Base-by-base conservation (phyloP, 1,140 invertebrate genomes). In the Polypedilum pembai region DNA sequence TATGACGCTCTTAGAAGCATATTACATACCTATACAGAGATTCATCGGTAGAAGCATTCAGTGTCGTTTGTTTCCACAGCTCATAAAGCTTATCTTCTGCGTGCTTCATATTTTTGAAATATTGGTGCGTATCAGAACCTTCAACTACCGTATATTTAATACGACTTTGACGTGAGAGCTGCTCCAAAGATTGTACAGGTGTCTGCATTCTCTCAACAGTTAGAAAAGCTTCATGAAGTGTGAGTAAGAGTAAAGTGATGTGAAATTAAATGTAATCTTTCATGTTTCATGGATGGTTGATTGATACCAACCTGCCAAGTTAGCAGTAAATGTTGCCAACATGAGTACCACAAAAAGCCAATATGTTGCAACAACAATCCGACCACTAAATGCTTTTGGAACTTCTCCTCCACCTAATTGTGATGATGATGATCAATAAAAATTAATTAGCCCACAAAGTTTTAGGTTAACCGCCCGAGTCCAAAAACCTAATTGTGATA, bases 171-270 rank as follows among this genome's bases (percentile, higher is more conserved):
- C 91, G 84, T 0, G 92, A 92, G 73, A 96, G 82, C 79, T 95
- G 94, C 78, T 95, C 93, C 78, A 96, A 81, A 0, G 92, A 94
- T 78, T 93, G 91, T 0, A 95, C 92, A 0, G 93, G 92, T 1
- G 91, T 91, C 90, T 94, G 94, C 95, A 96, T 96, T 80, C 94
- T 88, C 83, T 96, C 95, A 2, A 98, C 95, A 0, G 96, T 98
- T 0, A 99, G 86, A 81, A 98, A 98, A 1, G 96, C 96, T 56
- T 56, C 10, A 56, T 56, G 1, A 3, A 41, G 10, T 7, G 10
- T 41, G 10, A 41, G 5, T 41, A 7, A 45, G 41, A 45, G 15
- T n/a, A 56, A 56, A n/a, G n/a, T 56, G 45, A 56, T 15, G 3
- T 56, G 12, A 56, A 15, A 56, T 12, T 56, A n/a, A 56, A 56